Conservation (phyloP, 2,888 invertebrate species). For the Dicycla oo region DNA sequence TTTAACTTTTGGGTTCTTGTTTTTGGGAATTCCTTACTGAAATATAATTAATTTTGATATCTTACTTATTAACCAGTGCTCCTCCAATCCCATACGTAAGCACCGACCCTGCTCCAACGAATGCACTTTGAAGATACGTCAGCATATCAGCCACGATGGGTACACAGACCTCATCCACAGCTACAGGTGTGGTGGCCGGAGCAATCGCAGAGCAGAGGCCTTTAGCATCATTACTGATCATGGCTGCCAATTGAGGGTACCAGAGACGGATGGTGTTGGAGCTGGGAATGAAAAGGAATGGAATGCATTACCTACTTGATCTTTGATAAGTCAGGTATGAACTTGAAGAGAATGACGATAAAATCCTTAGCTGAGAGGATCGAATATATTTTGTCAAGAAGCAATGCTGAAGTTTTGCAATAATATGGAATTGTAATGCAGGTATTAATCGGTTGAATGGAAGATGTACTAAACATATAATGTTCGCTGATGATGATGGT, state of each 20-base stretch:
- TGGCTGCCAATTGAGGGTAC: constrained; percentile 96
- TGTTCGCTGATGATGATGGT: background rate
- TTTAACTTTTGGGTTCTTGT: too few species aligned
- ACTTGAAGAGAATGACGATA: background rate
- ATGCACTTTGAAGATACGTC: constrained; percentile 93
- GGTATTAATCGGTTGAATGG: background rate
- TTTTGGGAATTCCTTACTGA: too few species aligned
- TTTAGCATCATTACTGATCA: constrained; percentile 85
- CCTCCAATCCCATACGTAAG: constrained; percentile 91
- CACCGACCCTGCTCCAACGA: constrained; percentile 91
- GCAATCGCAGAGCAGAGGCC: constrained; percentile 84
- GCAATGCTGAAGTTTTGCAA: background rate
- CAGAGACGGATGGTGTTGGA: constrained; percentile 95
- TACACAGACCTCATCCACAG: constrained; percentile 70
- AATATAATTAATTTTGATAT: background rate
- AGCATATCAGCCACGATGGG: constrained; percentile 89
- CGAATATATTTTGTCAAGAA: background rate
- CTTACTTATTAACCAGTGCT: constrained; percentile 80
- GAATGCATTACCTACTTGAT: background rate
- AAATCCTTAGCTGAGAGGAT: background rate
- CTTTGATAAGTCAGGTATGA: background rate
- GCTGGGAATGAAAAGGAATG: constrained; percentile 78
- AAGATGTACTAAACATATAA: background rate
- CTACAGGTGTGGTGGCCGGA: constrained; percentile 63
- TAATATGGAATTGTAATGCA: background rate